These are phyloP conservation scores for Orchestia grillus DNA, from an alignment of 1,140 invertebrate species.

Conservation along the genomic window DNA sequence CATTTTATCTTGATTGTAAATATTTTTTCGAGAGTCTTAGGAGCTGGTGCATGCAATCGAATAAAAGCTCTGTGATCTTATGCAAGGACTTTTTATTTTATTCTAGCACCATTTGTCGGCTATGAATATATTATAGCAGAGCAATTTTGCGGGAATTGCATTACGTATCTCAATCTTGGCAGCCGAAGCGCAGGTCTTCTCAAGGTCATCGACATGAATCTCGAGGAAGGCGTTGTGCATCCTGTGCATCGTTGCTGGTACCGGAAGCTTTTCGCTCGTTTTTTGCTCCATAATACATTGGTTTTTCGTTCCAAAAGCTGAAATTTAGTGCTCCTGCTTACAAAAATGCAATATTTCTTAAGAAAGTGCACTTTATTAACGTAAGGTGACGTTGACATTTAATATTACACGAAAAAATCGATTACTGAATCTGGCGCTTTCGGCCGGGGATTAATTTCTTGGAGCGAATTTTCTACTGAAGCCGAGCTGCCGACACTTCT, in stretches of 20 bases:
- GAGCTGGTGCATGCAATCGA: background rate
- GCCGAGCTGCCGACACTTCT: too few species aligned
- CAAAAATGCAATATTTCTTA: too few species aligned
- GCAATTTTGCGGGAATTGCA: conserved; percentile 22
- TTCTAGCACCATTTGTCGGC: background rate
- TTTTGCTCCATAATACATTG: background rate
- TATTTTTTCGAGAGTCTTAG: background rate
- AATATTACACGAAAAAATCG: too few species aligned
- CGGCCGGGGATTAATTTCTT: too few species aligned
- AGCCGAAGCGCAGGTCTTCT: background rate
- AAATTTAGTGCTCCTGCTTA: too few species aligned
- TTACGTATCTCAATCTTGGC: background rate
- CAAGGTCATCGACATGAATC: background rate
- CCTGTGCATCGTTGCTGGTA: background rate
- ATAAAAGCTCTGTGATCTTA: background rate
- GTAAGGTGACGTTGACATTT: too few species aligned
- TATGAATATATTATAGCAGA: background rate
- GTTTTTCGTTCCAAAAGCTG: background rate
- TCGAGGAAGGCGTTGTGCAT: background rate
- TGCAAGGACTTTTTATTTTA: conserved; percentile 20
- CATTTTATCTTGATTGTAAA: background rate
- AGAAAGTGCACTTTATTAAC: too few species aligned
- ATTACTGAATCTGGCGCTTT: too few species aligned
- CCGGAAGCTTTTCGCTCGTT: background rate
- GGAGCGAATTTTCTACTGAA: too few species aligned